These are phyloP conservation scores for Pseudococcus jackbeardsleyi DNA, from an alignment of 2,888 invertebrate genomes.

Conservation along the genomic window DNA sequence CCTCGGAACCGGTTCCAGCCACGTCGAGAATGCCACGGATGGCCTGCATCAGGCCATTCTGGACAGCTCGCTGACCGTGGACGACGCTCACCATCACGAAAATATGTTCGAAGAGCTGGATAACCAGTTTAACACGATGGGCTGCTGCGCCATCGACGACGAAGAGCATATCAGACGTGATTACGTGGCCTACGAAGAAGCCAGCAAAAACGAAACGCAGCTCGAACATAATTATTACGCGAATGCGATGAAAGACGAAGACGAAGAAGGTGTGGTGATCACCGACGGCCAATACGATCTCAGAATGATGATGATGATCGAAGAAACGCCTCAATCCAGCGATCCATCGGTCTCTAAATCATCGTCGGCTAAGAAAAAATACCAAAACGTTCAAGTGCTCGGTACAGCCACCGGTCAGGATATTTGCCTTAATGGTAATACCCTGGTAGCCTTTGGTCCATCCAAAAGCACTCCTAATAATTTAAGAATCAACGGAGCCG, in stretches of 20 bases:
- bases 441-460: not conserved
- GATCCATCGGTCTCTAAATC: no score
- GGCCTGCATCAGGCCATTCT: not conserved
- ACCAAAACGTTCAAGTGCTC: not conserved
- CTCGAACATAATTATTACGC: constrained; percentile 59
- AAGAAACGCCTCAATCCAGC: not conserved
- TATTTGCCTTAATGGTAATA: constrained; percentile 50
- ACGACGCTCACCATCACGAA: constrained; percentile 55
- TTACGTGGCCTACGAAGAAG: constrained; percentile 55
- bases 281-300: constrained; percentile 50
- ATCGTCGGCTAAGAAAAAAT: not conserved
- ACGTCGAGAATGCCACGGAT: no score
- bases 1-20: no score
- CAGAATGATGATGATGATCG: constrained; percentile 51
- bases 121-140: constrained; percentile 54
- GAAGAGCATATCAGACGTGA: constrained; percentile 50
- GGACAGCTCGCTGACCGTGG: not conserved
- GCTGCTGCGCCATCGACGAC: constrained; percentile 38
- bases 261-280: constrained; percentile 58
- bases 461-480: not conserved
- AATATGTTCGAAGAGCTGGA: constrained; percentile 64
- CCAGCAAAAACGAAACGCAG: constrained; percentile 58
- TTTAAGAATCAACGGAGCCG: not conserved
- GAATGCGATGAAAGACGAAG: constrained; percentile 59
- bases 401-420: not conserved